Percentiles rank a stretch among this genome's conserved stretches.
Conservation (phyloP, 2,888 invertebrate species). For the Caenorhabditis imperialis region DNA sequence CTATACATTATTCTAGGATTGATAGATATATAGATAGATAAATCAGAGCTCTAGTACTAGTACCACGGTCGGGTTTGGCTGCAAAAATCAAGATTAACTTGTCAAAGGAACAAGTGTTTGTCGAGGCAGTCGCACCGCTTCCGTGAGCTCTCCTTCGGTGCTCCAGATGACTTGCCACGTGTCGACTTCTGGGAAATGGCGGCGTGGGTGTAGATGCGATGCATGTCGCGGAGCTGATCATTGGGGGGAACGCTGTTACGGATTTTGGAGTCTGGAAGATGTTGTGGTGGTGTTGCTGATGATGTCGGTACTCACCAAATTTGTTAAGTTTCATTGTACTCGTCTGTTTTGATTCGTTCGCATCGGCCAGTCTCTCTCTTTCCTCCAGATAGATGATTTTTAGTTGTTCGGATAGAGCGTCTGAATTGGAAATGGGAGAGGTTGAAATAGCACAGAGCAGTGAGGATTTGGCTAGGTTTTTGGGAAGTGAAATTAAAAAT, state of each 20-base stretch:
- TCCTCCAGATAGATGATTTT: slow-evolving; percentile 76
- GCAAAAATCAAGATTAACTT: slow-evolving; percentile 17
- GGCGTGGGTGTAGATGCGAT: slow-evolving; percentile 37
- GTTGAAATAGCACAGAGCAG: no score
- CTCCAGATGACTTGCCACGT: neutral
- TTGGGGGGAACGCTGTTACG: slow-evolving; percentile 37
- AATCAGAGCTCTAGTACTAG: no score
- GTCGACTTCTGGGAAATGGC: slow-evolving; percentile 22
- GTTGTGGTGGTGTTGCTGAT: no score
- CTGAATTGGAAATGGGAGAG: no score
- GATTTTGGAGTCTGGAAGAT: slow-evolving; percentile 47
- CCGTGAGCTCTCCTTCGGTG: slow-evolving; percentile 31
- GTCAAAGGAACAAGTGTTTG: slow-evolving; percentile 61
- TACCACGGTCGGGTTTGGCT: slow-evolving; percentile 41
- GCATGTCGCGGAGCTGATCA: slow-evolving; percentile 44
- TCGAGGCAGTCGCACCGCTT: slow-evolving; percentile 70
- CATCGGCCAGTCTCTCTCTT: slow-evolving; percentile 61
- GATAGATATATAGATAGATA: neutral
- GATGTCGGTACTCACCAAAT: slow-evolving; percentile 53
- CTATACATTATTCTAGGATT: neutral
- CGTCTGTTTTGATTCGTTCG: slow-evolving; percentile 26
- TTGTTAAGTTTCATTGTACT: slow-evolving; percentile 34
- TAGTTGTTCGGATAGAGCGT: slow-evolving; percentile 74
- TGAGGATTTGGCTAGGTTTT: no score
- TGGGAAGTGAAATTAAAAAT: no score